These are phyloP conservation scores for Chrysocyon brachyurus DNA, from an alignment of 2,797 vertebrate genomes.

Conservation along the genomic window DNA sequence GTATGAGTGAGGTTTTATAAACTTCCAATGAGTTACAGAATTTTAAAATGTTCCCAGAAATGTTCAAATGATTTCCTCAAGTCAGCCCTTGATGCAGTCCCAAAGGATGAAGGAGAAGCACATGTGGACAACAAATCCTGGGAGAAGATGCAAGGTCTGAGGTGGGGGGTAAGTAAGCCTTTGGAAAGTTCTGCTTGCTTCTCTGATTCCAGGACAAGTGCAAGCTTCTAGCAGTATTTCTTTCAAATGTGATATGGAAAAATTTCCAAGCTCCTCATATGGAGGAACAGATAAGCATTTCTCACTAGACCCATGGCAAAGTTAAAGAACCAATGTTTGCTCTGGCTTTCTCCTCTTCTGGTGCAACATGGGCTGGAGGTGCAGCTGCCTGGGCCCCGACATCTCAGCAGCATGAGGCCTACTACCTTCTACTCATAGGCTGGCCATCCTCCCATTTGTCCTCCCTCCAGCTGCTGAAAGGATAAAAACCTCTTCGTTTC, in stretches of 20 bases:
- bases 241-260: not conserved
- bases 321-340: not conserved
- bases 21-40: not conserved
- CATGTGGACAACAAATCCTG: not conserved
- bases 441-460: not conserved
- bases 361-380: no score
- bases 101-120: not conserved
- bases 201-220: not conserved
- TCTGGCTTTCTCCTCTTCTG: not conserved
- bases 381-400: rapidly evolving
- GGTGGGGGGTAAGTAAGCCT: not conserved
- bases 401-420: not conserved
- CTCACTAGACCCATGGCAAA: not conserved
- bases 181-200: not conserved
- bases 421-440: not conserved
- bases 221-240: not conserved
- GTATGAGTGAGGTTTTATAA: not conserved
- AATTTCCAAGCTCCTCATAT: not conserved
- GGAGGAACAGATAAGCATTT: not conserved
- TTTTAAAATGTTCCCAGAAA: not conserved
- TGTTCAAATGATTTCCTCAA: not conserved
- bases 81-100: not conserved
- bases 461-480: not conserved
- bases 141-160: not conserved
- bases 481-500: not conserved